These are phyloP conservation scores for Chloebia gouldiae DNA, from an alignment of 2,113 vertebrate genomes.

Conservation along the genomic window DNA sequence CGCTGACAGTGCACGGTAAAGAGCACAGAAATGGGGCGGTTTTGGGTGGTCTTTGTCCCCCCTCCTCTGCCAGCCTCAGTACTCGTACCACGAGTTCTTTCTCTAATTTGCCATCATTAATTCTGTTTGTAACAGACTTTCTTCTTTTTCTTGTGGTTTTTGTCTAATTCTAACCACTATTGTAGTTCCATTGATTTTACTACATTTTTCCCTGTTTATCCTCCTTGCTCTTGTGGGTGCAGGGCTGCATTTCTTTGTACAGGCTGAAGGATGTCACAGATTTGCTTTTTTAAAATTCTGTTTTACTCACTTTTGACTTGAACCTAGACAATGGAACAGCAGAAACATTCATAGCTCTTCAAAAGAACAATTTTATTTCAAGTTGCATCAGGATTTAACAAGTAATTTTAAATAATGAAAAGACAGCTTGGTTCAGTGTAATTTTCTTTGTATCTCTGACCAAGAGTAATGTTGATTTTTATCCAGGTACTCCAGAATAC, in stretches of 20 bases:
- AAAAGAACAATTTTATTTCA: not conserved
- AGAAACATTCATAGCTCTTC: not conserved
- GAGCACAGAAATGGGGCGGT: rapidly evolving
- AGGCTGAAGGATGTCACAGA: not conserved
- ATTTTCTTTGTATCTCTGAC: not conserved
- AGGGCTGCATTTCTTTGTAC: not conserved
- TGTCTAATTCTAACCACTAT: not conserved
- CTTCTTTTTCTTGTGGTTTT: not conserved
- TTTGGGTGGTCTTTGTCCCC: not conserved
- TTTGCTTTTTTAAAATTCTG: not conserved
- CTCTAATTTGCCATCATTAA: not conserved
- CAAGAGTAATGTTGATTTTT: not conserved
- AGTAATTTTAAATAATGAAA: not conserved
- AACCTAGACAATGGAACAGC: not conserved
- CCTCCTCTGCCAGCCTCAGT: not conserved
- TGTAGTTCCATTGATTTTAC: not conserved
- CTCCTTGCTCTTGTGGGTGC: not conserved
- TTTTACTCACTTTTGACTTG: not conserved
- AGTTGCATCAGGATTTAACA: not conserved
- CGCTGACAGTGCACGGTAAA: conserved; percentile 81
- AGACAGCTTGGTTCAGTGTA: not conserved
- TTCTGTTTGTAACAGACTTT: not conserved
- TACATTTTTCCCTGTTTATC: not conserved
- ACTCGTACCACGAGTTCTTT: not conserved
- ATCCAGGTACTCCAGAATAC: not conserved